Base-by-base conservation (phyloP, 2,797 vertebrate species). In the Pitangus sulphuratus region DNA sequence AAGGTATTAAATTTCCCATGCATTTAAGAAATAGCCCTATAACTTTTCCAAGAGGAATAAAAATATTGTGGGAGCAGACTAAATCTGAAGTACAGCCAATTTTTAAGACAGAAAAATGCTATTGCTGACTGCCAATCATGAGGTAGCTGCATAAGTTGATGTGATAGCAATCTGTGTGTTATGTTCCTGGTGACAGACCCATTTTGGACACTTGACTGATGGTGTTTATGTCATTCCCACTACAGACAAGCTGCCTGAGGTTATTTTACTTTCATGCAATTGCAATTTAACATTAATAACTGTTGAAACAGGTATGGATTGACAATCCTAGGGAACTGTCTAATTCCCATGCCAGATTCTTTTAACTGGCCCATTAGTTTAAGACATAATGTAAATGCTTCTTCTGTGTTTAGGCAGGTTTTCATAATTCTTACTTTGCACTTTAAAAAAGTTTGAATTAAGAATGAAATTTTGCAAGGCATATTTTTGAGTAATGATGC, bases 211-310 rank as follows among this genome's bases (percentile, higher is more conserved):
- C 26, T 91, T 89, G 84, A 51, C 56, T 87, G 78, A 70, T 37
- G 39, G 19, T 75, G 35, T 90, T 95, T 83, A 56, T 95, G 54
- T 64, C 72, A 65, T 84, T 93, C 28, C 45, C 65, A 18, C 42
- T 83, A 61, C 64, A 87, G 86, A 71, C 22, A 50, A 7, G 28
- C 51, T 96, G 71, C 88, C 70, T 87, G 56, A 58, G 40, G 75
- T 94, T 70, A 70, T 90, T 95, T 94, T 90, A 56, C 40, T 84
- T 90, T 80, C 65, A 48, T 83, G 50, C 31, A 30, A 25, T 84
- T 82, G 62, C 87, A 78, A 80, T 91, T 92, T 89, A 60, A 60
- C 1, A 1, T 74, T 93, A 85, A 47, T 85, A 87, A 58, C 30
- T 47, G 48, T 56, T 92, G 77, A 90, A 93, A 54, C 28, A 71